Evolutionary conservation across 2,888 invertebrate species (phyloP).

Genomic region (Loripinus fragilis): DNA sequence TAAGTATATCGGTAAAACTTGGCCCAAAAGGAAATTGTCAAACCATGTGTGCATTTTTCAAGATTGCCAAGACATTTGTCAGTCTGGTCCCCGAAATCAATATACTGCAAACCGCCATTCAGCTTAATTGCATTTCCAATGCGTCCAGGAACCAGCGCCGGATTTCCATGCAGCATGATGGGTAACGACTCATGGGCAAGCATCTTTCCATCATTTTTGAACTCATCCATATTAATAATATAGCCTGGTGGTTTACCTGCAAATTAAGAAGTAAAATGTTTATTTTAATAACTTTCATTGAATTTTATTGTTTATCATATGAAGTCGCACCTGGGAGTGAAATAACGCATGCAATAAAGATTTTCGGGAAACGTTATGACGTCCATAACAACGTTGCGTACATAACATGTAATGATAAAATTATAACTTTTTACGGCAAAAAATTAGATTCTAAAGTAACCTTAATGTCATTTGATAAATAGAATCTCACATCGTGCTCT

Average conservation of each 20-base stretch:
- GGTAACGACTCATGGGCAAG: slow-evolving; percentile 60
- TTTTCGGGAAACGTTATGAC: no score
- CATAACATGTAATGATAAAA: no score
- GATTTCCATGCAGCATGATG: slow-evolving; percentile 65
- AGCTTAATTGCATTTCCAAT: slow-evolving; percentile 77
- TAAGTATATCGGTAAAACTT: slow-evolving; percentile 74
- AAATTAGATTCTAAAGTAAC: no score
- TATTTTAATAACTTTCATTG: no score
- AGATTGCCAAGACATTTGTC: slow-evolving; percentile 80
- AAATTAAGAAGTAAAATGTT: not conserved
- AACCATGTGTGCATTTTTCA: slow-evolving; percentile 73
- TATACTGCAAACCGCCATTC: slow-evolving; percentile 76
- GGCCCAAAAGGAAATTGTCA: slow-evolving; percentile 78
- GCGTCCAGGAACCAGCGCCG: slow-evolving; percentile 71
- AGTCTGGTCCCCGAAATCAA: slow-evolving; percentile 74
- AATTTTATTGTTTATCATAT: no score
- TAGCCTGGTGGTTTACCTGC: slow-evolving; percentile 73
- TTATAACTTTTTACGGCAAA: no score
- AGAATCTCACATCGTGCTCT: no score
- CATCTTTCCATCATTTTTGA: slow-evolving; percentile 57
- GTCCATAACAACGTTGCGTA: no score
- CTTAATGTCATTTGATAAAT: no score
- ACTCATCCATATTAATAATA: slow-evolving; percentile 73
- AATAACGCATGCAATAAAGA: no score
- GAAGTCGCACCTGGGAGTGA: no score